Conservation (phyloP, 2,797 vertebrate genomes). For the Acomys russatus region DNA sequence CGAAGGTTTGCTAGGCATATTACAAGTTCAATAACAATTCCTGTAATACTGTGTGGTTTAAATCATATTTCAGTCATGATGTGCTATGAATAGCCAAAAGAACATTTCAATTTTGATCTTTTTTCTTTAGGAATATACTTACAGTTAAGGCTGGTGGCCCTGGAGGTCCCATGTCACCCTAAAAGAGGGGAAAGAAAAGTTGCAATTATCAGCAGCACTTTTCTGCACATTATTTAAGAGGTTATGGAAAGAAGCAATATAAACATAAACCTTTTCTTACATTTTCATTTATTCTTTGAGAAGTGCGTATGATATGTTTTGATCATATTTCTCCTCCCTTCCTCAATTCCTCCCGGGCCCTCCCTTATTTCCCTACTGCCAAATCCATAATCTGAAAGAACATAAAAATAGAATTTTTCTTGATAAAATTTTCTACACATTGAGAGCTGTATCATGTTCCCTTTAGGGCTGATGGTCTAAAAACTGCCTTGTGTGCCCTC, state of each 20-base stretch:
- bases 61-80: conserved; percentile 16
- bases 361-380: neutral
- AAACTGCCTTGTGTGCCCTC: conserved; percentile 18
- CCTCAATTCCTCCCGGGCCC: no score
- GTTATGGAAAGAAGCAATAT: conserved; percentile 44
- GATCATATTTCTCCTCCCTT: neutral
- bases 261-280: neutral
- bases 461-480: conserved; percentile 50
- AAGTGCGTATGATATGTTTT: neutral
- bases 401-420: conserved; percentile 66
- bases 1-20: neutral
- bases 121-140: conserved; percentile 88
- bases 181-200: conserved; percentile 78
- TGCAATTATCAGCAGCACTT: conserved; percentile 25
- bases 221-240: conserved; percentile 37
- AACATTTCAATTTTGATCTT: conserved; percentile 16
- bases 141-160: conserved; percentile 91
- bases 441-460: conserved; percentile 4
- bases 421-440: neutral
- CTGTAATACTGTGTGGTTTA: conserved; percentile 31
- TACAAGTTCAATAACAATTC: conserved; percentile 11
- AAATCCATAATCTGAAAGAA: neutral
- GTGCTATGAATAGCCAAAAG: neutral
- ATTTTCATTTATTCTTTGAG: neutral
- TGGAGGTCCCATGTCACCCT: conserved; percentile 93